Evolutionary conservation across 2,888 invertebrate species (phyloP), one percentile per base, ranked within the genome.

Genomic region (Allygus modestus): DNA sequence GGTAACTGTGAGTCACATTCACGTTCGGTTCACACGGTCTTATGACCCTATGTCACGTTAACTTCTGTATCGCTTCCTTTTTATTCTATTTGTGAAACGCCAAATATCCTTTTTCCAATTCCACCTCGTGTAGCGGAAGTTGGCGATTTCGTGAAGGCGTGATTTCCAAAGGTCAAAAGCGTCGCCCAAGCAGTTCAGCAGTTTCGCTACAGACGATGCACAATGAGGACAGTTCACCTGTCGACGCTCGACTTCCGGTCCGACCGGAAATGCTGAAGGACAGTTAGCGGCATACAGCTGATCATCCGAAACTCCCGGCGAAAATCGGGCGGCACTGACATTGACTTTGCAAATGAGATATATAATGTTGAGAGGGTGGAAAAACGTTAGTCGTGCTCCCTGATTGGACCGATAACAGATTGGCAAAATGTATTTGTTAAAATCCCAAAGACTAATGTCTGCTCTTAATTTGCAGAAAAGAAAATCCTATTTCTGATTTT

Each of bases 161-260:
- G 11, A 58, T 37, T 37, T 37, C 9, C 9, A 1, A 51, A 12
- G 1, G 58, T 46, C 12, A 58, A 51, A 20, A 58, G 20, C n/a
- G 51, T 17, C 17, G 15, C 7, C 26, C 23, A 58, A 23, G 58
- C 58, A 58, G 58, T 58, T 58, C 5, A 37, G 58, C 17, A 58
- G 58, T 58, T 58, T 23, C 4, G 26, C 28, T n/a, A 41, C 41
- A 73, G 37, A 73, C 73, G 26, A 43, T 73, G 73, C 73, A 20
- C 73, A 73, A 37, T 15, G 73, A 41, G 73, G 73, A 41, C 73
- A 73, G 1, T 43, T 73, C 73, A 41, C 73, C 41, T 73, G 65
- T 65, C 31, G 65, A 28, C 43, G 12, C 65, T 41, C 0, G 11
- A 73, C 41, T 73, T 73, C 73, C 73, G 37, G 73, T 41, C 15